Evolutionary conservation across 2,888 invertebrate species (phyloP).

Genomic region (Drosophila austrosaltans): DNA sequence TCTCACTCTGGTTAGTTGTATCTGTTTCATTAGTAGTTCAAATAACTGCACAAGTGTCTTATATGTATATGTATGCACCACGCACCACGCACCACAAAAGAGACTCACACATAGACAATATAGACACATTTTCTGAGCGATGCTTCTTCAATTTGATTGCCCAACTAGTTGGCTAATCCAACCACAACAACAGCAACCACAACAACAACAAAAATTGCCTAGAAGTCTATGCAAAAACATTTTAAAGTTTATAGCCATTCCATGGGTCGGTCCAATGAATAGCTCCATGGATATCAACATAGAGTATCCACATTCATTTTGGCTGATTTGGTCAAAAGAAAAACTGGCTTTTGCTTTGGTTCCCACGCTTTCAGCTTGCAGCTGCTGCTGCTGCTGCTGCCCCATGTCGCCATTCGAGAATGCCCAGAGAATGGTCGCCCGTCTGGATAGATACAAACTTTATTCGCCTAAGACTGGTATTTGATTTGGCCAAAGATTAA

Average conservation of each 20-base stretch:
- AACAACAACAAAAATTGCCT: conserved; percentile 7
- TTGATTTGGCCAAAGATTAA: conserved; percentile 54
- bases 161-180: conserved; percentile 19
- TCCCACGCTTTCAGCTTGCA: conserved; percentile 40
- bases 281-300: neutral
- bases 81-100: no score
- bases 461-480: conserved; percentile 64
- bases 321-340: conserved; percentile 7
- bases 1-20: neutral
- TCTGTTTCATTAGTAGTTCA: conserved; percentile 52
- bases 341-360: conserved; percentile 44
- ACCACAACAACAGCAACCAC: neutral
- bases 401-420: conserved; percentile 36
- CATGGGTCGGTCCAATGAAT: conserved; percentile 8
- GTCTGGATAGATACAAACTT: conserved; percentile 17
- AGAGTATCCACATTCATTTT: conserved; percentile 22
- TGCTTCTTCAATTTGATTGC: conserved; percentile 33
- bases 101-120: neutral
- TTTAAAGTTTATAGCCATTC: conserved; percentile 26
- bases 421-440: conserved; percentile 49
- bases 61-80: neutral
- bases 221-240: conserved; percentile 18
- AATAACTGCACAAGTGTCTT: conserved; percentile 56
- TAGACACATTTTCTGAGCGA: neutral
- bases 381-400: conserved; percentile 5